Conservation (phyloP, 2,888 invertebrate species). For the Spodoptera littoralis region DNA sequence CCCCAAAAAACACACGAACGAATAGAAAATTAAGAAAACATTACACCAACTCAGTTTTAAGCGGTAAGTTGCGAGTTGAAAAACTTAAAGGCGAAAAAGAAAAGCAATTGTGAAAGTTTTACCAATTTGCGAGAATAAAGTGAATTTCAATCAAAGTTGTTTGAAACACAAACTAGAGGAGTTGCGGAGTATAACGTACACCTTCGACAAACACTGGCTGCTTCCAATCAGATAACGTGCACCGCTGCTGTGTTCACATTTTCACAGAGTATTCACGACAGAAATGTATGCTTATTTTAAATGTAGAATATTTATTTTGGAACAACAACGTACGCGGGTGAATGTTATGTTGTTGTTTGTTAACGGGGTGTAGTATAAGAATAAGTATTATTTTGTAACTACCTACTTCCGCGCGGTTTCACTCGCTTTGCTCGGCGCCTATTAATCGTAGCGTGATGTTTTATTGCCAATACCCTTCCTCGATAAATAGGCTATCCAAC, state of each 20-base stretch:
- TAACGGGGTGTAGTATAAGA: too few species aligned
- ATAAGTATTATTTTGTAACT: too few species aligned
- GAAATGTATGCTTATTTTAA: conserved; percentile 37
- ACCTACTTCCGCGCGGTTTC: too few species aligned
- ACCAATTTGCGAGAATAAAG: conserved; percentile 85
- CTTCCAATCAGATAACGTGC: conserved; percentile 56
- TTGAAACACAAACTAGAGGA: conserved; percentile 78
- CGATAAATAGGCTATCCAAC: too few species aligned
- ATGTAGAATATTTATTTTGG: conserved; percentile 11
- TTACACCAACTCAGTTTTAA: conserved; percentile 41
- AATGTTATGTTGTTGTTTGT: too few species aligned
- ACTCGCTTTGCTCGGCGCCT: too few species aligned
- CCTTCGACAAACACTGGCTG: conserved; percentile 70
- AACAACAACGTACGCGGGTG: conserved; percentile 5
- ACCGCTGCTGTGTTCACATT: conserved; percentile 34
- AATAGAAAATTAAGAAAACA: conserved; percentile 41
- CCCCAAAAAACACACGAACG: conserved; percentile 3
- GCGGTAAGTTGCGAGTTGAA: conserved; percentile 43
- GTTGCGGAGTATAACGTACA: conserved; percentile 62
- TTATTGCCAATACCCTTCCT: too few species aligned
- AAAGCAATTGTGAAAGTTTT: conserved; percentile 83
- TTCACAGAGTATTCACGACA: conserved; percentile 35
- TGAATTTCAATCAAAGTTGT: conserved; percentile 82
- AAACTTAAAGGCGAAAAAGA: conserved; percentile 66
- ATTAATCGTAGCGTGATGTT: too few species aligned